Evolutionary conservation across 2,888 invertebrate species (phyloP), one percentile per base, ranked within the genome.

Genomic region (Suillia variegata): DNA sequence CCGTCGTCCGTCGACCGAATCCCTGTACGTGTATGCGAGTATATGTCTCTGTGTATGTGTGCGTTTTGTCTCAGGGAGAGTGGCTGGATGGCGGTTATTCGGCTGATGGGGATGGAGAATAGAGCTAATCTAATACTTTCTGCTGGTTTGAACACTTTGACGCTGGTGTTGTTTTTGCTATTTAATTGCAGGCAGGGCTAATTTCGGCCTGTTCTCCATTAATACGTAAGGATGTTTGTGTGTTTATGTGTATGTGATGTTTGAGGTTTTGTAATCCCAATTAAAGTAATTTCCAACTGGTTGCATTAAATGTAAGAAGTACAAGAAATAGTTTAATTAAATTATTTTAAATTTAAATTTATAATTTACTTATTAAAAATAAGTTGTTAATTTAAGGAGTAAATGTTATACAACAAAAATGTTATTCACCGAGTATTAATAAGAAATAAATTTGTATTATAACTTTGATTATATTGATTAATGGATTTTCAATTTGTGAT

Each of bases 41-140:
- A 47, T 3, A 20, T n/a, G n/a, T n/a, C n/a, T n/a, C n/a, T n/a
- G n/a, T n/a, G n/a, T n/a, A n/a, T n/a, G n/a, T 33, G 51, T 22
- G 33, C 1, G 10, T 18, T n/a, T 15, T 56, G 20, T 13, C 34
- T 47, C 21, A 49, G n/a, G 8, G 26, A 15, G 13, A n/a, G 6
- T 26, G 50, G 18, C 45, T 53, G 54, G 26, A 18, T 22, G 31
- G 53, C 22, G 20, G 54, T 50, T 56, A 47, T 10, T 4, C 13
- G 42, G 47, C 51, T 42, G 38, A 48, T 51, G 54, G 26, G 18
- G 10, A 15, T 50, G 42, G 10, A 26, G 38, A 26, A 42, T 21
- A 5, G 20, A 26, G 50, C 58, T 54, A 63, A 59, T 63, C 58
- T 61, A 63, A 61, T 61, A 56, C 56, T 57, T 63, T 63, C 57